Percentiles rank a stretch among this genome's conserved stretches.
Evolutionary conservation across 2,113 vertebrate species (phyloP).

Genomic region (Erythrocercus mccallii): DNA sequence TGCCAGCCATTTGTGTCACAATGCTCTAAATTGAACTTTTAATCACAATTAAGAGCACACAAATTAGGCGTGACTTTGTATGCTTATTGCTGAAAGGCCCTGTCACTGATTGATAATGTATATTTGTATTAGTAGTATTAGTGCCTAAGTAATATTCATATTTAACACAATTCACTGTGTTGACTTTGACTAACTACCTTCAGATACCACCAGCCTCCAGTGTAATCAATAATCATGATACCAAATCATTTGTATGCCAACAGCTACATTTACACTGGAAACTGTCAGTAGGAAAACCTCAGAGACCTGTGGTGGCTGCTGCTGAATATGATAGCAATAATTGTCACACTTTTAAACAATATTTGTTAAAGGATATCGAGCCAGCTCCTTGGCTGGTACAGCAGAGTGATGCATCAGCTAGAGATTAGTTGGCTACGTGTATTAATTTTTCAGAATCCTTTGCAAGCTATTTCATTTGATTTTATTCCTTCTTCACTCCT

Average conservation of each 20-base stretch:
- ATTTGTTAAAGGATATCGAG: background rate
- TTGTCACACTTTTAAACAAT: constrained; percentile 32
- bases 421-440: background rate
- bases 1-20: constrained; percentile 28
- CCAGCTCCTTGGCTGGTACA: background rate
- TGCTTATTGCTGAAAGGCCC: constrained; percentile 13
- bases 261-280: constrained; percentile 32
- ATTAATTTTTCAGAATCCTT: constrained; percentile 25
- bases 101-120: constrained; percentile 58
- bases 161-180: constrained; percentile 45
- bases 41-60: constrained; percentile 51
- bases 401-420: background rate
- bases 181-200: constrained; percentile 66
- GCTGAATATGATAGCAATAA: constrained; percentile 32
- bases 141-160: constrained; percentile 50
- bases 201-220: constrained; percentile 54
- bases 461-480: background rate
- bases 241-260: constrained; percentile 50
- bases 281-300: constrained; percentile 32
- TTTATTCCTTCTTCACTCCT: constrained; percentile 1
- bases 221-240: constrained; percentile 61
- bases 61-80: constrained; percentile 57
- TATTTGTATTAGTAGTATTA: constrained; percentile 64
- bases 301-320: constrained; percentile 27
- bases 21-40: constrained; percentile 43